These are phyloP conservation scores for Brenthis daphne DNA, from an alignment of 2,888 invertebrate genomes.

Conservation along the genomic window DNA sequence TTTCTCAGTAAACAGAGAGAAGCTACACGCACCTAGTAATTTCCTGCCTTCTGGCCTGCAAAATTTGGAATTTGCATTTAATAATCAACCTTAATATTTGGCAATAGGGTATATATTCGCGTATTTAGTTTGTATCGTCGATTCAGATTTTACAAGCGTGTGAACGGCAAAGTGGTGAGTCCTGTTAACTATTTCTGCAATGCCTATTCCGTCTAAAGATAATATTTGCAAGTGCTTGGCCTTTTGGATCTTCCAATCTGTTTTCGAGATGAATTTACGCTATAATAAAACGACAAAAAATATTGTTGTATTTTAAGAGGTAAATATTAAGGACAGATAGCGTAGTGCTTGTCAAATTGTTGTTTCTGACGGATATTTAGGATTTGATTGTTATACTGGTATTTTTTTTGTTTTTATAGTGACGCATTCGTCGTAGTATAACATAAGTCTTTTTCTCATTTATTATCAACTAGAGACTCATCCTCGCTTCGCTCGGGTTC, in stretches of 20 bases:
- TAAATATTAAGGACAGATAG: too few relatives aligned
- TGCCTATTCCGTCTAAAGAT: constrained; percentile 32
- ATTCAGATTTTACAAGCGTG: constrained; percentile 40
- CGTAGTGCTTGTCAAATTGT: too few relatives aligned
- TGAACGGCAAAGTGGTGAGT: constrained; percentile 35
- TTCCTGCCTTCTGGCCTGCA: constrained; percentile 35
- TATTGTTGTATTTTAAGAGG: too few relatives aligned
- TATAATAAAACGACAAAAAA: background rate
- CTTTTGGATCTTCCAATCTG: constrained; percentile 15
- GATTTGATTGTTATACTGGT: too few relatives aligned
- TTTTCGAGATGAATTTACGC: background rate
- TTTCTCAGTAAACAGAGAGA: constrained; percentile 35
- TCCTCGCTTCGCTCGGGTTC: too few relatives aligned
- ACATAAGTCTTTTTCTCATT: too few relatives aligned
- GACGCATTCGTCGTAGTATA: too few relatives aligned
- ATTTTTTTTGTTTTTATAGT: too few relatives aligned
- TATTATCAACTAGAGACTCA: too few relatives aligned
- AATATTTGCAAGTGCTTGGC: constrained; percentile 21
- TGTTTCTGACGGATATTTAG: too few relatives aligned
- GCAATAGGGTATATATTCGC: background rate
- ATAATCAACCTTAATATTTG: background rate
- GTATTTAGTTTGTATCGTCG: constrained; percentile 7
- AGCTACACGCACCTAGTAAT: constrained; percentile 34
- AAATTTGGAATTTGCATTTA: constrained; percentile 21
- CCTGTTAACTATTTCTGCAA: constrained; percentile 35